Percentiles rank a stretch among this genome's conserved stretches.
Evolutionary conservation across 1,140 invertebrate genomes (phyloP).

Genomic region (Neodiprion pinetum): DNA sequence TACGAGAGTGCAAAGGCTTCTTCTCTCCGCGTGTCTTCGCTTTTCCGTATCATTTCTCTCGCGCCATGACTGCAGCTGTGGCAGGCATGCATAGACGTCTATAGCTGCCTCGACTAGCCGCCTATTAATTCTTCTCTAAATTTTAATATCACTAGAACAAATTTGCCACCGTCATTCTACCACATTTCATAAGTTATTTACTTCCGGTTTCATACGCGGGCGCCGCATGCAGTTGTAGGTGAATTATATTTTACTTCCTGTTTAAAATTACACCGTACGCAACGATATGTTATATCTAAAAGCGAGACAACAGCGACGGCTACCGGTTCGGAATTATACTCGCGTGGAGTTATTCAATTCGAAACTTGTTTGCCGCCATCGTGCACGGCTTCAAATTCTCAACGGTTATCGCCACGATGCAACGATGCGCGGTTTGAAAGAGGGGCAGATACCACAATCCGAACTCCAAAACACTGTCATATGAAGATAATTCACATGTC

Average conservation of each 20-base stretch:
- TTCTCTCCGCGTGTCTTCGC: not conserved
- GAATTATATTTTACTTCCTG: no score
- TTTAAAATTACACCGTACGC: no score
- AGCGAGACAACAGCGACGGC: no score
- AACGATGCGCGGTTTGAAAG: not conserved
- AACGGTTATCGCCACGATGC: not conserved
- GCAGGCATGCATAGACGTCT: not conserved
- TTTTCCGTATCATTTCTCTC: not conserved
- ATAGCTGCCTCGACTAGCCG: not conserved
- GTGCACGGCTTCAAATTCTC: not conserved
- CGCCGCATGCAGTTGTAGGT: no score
- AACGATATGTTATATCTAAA: no score
- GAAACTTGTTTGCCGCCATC: not conserved
- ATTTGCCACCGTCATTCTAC: no score
- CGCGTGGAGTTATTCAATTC: not conserved
- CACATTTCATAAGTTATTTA: no score
- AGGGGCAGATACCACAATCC: not conserved
- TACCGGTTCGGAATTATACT: not conserved
- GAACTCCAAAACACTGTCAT: no score
- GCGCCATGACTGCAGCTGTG: not conserved
- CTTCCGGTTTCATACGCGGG: no score
- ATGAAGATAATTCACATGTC: no score
- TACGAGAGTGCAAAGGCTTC: conserved; percentile 3
- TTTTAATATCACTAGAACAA: no score
- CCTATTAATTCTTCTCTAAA: not conserved